phyloP scores from a whole-genome alignment of 2,113 vertebrate genomes.

The Bubo bubo region DNA sequence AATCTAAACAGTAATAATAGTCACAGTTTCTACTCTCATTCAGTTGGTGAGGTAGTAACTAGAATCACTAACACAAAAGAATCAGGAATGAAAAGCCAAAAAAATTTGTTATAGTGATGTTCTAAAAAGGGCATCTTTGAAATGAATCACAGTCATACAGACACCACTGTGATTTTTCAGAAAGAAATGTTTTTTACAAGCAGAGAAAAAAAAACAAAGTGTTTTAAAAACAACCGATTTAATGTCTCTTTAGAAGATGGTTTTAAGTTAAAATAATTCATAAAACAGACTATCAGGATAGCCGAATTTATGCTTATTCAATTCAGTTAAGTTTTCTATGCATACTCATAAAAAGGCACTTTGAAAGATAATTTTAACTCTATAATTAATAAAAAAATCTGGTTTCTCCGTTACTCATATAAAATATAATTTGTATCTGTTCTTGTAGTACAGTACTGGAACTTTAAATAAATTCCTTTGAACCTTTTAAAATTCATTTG shows the following conservation, averaged over 20 bases:
- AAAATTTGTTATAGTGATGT: no score
- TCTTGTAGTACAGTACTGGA: neutral
- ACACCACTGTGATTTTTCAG: neutral
- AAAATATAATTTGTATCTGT: neutral
- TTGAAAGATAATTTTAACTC: neutral
- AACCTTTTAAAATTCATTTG: neutral
- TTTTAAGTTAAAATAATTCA: neutral
- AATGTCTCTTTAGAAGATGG: neutral
- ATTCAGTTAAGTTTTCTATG: neutral
- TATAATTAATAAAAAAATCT: neutral
- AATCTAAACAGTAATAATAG: neutral
- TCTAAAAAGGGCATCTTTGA: neutral
- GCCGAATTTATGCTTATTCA: neutral
- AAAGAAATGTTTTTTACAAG: neutral
- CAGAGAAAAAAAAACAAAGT: neutral
- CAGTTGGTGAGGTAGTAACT: neutral
- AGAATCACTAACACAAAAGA: neutral
- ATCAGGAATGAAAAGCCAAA: neutral
- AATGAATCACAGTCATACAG: neutral
- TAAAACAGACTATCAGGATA: neutral
- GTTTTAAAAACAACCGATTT: neutral
- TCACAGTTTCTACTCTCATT: neutral
- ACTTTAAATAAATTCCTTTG: neutral
- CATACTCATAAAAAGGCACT: neutral
- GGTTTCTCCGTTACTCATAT: neutral